These are phyloP conservation scores for Pammene aurita DNA, from an alignment of 2,888 invertebrate species.

Conservation along the genomic window DNA sequence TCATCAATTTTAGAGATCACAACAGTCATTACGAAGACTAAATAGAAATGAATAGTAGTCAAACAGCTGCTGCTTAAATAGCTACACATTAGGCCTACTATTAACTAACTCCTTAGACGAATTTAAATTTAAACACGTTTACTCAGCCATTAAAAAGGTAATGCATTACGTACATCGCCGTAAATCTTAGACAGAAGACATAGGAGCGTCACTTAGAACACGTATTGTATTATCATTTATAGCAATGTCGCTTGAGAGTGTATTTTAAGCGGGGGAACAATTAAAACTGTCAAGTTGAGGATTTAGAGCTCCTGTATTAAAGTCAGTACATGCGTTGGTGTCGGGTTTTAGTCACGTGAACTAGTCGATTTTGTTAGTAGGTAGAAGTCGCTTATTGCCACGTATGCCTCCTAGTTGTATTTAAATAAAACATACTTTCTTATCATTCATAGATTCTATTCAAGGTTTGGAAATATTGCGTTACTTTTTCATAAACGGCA, in stretches of 20 bases:
- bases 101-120: slow-evolving; percentile 47
- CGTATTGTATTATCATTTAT: slow-evolving; percentile 65
- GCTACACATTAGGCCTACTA: slow-evolving; percentile 31
- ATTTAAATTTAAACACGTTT: slow-evolving; percentile 52
- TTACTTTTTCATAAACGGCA: too few species aligned
- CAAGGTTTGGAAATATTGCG: too few species aligned
- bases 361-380: slow-evolving; percentile 21
- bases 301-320: slow-evolving; percentile 50
- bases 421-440: not conserved
- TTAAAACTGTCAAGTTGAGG: slow-evolving; percentile 52
- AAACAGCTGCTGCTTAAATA: slow-evolving; percentile 39
- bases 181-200: slow-evolving; percentile 60
- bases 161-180: slow-evolving; percentile 50
- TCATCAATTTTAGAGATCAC: slow-evolving; percentile 5
- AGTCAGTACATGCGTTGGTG: slow-evolving; percentile 46
- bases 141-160: slow-evolving; percentile 55
- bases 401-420: not conserved
- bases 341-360: slow-evolving; percentile 9
- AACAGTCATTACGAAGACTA: slow-evolving; percentile 19
- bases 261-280: slow-evolving; percentile 60
- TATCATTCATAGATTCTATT: not conserved
- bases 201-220: slow-evolving; percentile 58
- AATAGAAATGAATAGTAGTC: slow-evolving; percentile 35
- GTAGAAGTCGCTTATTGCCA: not conserved
- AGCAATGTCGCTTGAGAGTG: slow-evolving; percentile 64